These are phyloP conservation scores for Drosophila maculinotata DNA, from an alignment of 2,888 invertebrate genomes.

Conservation along the genomic window DNA sequence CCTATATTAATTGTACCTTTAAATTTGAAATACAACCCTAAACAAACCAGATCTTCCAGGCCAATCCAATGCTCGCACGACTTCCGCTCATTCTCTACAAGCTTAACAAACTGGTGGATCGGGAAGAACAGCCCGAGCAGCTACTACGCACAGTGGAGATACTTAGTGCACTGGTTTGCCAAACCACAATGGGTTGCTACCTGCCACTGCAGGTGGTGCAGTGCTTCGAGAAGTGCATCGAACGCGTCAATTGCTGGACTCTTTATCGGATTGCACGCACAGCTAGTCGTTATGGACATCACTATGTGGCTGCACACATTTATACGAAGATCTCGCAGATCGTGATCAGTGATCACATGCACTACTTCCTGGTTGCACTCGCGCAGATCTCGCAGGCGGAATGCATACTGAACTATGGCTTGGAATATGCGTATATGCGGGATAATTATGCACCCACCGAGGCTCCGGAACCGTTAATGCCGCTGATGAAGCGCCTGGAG, in stretches of 20 bases:
- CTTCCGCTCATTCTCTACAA: constrained; percentile 83
- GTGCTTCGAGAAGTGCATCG: constrained; percentile 87
- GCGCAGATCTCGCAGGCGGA: constrained; percentile 91
- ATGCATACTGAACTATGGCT: constrained; percentile 87
- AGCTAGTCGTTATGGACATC: constrained; percentile 94
- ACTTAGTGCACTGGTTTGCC: constrained; percentile 93
- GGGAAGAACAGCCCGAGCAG: constrained; percentile 70
- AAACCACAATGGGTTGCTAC: constrained; percentile 90
- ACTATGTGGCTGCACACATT: constrained; percentile 89
- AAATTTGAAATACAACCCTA: too few species aligned
- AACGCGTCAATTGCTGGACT: constrained; percentile 90
- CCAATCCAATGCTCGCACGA: constrained; percentile 78
- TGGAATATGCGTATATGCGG: constrained; percentile 85
- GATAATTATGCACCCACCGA: constrained; percentile 80
- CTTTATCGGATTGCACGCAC: constrained; percentile 95
- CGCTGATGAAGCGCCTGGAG: constrained; percentile 86
- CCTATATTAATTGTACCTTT: too few species aligned
- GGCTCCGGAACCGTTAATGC: constrained; percentile 78
- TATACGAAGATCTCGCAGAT: constrained; percentile 88
- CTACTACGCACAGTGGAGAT: constrained; percentile 88
- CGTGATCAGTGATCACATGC: constrained; percentile 94
- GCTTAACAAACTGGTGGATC: constrained; percentile 78
- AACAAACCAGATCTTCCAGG: constrained; percentile 40
- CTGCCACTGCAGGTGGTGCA: constrained; percentile 88
- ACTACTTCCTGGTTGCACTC: constrained; percentile 95